These are phyloP conservation scores for Nemoura dubitans DNA, from an alignment of 2,888 invertebrate species.

Conservation along the genomic window DNA sequence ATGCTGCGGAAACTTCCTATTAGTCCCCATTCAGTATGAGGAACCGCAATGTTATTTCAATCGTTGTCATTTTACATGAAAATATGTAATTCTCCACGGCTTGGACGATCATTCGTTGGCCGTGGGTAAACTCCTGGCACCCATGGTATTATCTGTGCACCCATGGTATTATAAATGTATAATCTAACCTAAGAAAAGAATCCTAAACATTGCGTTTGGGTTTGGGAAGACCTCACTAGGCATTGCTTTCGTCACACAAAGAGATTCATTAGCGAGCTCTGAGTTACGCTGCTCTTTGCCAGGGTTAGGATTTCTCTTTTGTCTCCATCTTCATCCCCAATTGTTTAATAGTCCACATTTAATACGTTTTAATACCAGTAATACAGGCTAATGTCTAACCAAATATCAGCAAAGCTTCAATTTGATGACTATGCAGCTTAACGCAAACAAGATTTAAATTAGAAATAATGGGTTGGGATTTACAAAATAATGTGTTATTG, in stretches of 20 bases:
- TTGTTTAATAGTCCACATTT: constrained; percentile 1
- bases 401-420: constrained; percentile 12
- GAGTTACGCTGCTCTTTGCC: neutral
- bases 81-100: too few species aligned
- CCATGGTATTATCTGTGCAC: too few species aligned
- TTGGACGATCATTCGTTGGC: too few species aligned
- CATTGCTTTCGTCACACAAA: neutral
- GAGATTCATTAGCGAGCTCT: neutral
- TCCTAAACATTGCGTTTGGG: too few species aligned
- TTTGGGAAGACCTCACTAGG: too few species aligned
- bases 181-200: too few species aligned
- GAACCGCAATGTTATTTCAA: too few species aligned
- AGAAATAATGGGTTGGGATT: constrained; percentile 48
- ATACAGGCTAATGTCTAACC: constrained; percentile 5
- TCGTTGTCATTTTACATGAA: too few species aligned
- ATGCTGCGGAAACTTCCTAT: too few species aligned
- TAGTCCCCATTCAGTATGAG: too few species aligned
- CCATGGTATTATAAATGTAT: too few species aligned
- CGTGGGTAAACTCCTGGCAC: too few species aligned
- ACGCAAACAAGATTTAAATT: constrained; percentile 44
- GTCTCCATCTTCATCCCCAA: neutral
- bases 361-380: constrained; percentile 7
- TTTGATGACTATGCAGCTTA: constrained; percentile 25
- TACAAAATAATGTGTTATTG: constrained; percentile 47
- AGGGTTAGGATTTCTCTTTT: neutral